Conservation (phyloP, 2,888 invertebrate species). For the Macrosoma leucophasiata region DNA sequence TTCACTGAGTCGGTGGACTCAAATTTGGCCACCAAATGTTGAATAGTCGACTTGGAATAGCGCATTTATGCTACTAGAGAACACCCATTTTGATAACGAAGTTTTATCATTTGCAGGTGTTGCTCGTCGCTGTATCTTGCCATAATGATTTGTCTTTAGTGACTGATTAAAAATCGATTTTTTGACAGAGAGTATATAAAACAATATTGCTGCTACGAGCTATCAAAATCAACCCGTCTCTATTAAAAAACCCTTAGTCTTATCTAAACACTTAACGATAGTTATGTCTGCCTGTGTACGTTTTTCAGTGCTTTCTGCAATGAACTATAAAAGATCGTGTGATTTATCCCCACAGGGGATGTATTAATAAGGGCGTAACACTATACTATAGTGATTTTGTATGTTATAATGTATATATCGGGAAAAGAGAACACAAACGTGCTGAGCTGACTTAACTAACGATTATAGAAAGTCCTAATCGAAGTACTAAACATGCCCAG, state of each 20-base stretch:
- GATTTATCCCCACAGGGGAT: no score
- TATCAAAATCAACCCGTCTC: neutral
- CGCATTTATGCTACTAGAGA: slow-evolving; percentile 1
- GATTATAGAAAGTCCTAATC: no score
- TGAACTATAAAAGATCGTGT: no score
- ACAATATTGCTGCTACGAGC: neutral
- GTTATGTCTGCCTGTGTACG: no score
- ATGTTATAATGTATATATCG: no score
- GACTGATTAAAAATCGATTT: neutral
- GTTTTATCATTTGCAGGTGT: neutral
- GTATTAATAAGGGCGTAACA: no score
- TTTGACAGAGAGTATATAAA: neutral
- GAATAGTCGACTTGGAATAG: slow-evolving; percentile 10
- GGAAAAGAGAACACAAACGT: no score
- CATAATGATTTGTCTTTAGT: neutral
- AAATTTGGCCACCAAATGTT: slow-evolving; percentile 27
- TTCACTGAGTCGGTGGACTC: slow-evolving; percentile 31
- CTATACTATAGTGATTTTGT: no score
- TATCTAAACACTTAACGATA: no score
- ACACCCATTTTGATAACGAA: neutral
- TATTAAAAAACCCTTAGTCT: neutral
- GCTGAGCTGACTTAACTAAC: no score
- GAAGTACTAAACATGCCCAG: no score
- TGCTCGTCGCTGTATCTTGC: neutral
- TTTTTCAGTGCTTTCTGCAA: no score